These are phyloP conservation scores for Cloeon dipterum DNA, from an alignment of 2,888 invertebrate genomes.

Conservation along the genomic window DNA sequence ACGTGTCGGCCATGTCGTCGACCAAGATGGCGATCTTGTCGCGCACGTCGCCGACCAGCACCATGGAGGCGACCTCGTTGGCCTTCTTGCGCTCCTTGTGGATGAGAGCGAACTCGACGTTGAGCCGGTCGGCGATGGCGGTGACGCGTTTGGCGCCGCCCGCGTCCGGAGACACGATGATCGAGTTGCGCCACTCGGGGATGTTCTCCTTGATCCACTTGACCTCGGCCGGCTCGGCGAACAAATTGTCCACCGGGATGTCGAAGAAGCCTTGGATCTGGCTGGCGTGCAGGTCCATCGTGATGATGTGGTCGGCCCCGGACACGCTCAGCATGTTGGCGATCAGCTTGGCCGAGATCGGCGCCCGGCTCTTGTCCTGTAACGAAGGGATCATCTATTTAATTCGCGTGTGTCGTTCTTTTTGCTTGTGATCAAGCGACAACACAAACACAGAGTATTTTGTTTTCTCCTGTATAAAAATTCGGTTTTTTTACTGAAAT, in stretches of 20 bases:
- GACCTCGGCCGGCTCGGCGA: constrained; percentile 81
- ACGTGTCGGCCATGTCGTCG: constrained; percentile 94
- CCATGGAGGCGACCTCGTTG: constrained; percentile 92
- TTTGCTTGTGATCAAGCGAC: no score
- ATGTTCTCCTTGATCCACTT: constrained; percentile 94
- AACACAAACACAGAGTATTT: no score
- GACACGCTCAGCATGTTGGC: constrained; percentile 90
- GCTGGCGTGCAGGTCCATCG: constrained; percentile 91
- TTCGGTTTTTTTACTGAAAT: no score
- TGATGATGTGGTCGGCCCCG: constrained; percentile 90
- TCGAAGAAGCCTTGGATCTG: constrained; percentile 96
- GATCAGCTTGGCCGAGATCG: constrained; percentile 84
- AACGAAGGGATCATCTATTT: no score
- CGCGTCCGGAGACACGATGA: no score
- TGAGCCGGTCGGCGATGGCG: constrained; percentile 71
- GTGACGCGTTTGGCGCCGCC: no score
- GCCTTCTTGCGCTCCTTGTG: constrained; percentile 92
- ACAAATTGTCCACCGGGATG: constrained; percentile 90
- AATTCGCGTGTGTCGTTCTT: no score
- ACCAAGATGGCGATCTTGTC: constrained; percentile 80
- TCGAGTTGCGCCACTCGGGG: constrained; percentile 78
- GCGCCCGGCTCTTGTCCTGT: constrained; percentile 86
- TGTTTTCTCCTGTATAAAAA: no score
- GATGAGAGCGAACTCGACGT: constrained; percentile 88
- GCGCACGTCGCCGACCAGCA: constrained; percentile 83